A percentile compares a stretch with the other conserved stretches of the same genome.
phyloP scores from a whole-genome alignment of 2,797 vertebrate genomes.

The Brachyalestes nurse region DNA sequence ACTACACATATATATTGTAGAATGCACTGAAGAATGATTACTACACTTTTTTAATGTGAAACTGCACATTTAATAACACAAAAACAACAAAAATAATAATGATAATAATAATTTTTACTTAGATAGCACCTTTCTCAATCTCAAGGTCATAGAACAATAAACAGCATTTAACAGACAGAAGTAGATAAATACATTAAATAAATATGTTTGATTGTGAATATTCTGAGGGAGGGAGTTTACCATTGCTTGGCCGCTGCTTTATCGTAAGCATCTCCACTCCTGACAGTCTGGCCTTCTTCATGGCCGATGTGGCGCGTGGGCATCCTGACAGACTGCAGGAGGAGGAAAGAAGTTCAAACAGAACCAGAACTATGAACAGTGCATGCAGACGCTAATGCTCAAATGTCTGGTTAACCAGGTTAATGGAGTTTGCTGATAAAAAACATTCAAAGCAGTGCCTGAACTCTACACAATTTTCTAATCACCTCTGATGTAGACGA shows the following conservation, averaged over 20 bases:
- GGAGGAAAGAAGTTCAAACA: background rate
- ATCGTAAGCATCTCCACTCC: constrained; percentile 98
- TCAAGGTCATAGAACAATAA: constrained; percentile 78
- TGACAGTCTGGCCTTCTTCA: constrained; percentile 96
- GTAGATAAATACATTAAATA: too few relatives aligned
- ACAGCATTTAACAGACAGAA: too few relatives aligned
- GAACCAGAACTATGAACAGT: background rate
- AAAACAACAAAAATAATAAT: too few relatives aligned
- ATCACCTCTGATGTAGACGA: too few relatives aligned
- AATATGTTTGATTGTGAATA: too few relatives aligned
- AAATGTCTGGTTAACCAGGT: background rate
- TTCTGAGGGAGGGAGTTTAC: constrained; percentile 66
- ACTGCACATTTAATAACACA: too few relatives aligned
- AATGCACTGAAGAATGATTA: background rate
- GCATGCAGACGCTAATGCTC: background rate
- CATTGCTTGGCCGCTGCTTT: constrained; percentile 95
- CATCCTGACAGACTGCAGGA: constrained; percentile 91
- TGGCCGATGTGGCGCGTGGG: constrained; percentile 93
- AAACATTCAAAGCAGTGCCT: too few relatives aligned
- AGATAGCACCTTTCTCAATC: constrained; percentile 78
- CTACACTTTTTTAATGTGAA: constrained; percentile 23
- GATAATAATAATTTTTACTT: constrained; percentile 83
- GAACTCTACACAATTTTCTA: too few relatives aligned
- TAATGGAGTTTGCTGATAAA: too few relatives aligned
- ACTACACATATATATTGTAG: too few relatives aligned